Evolutionary conservation across 2,888 invertebrate genomes (phyloP).

Genomic region (Calliopum simillimum): DNA sequence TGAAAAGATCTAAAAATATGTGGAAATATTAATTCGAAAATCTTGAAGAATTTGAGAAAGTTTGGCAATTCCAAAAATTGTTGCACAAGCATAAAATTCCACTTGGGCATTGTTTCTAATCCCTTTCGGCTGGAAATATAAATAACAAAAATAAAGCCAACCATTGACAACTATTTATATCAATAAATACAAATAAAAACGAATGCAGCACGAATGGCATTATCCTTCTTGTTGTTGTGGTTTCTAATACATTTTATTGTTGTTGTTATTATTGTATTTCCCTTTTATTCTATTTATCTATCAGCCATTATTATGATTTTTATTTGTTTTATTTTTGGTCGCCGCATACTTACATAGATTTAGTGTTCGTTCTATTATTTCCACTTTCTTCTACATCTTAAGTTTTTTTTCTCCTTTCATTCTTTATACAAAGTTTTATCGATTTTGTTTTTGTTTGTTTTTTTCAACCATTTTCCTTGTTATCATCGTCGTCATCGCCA

Average conservation of each 20-base stretch:
- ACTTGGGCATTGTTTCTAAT: no score
- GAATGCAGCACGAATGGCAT: background rate
- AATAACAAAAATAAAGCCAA: background rate
- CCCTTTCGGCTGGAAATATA: no score
- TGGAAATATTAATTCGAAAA: no score
- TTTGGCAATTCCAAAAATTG: no score
- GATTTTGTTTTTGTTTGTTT: no score
- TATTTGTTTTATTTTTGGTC: background rate
- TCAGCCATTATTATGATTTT: background rate
- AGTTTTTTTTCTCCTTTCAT: background rate
- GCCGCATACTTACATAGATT: conserved; percentile 5
- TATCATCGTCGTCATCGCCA: no score
- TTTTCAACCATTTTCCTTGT: no score
- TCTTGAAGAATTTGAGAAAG: no score
- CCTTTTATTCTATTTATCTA: background rate
- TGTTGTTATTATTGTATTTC: background rate
- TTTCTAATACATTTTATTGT: background rate
- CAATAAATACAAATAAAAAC: conserved; percentile 19
- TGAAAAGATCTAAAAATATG: no score
- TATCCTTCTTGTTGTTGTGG: conserved; percentile 6
- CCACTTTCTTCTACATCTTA: background rate
- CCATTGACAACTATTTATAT: conserved; percentile 23
- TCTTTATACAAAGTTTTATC: no score
- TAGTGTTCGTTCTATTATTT: background rate
- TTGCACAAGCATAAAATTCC: no score